Evolutionary conservation across 2,797 vertebrate genomes (phyloP).

Genomic region (Notamacropus eugenii): DNA sequence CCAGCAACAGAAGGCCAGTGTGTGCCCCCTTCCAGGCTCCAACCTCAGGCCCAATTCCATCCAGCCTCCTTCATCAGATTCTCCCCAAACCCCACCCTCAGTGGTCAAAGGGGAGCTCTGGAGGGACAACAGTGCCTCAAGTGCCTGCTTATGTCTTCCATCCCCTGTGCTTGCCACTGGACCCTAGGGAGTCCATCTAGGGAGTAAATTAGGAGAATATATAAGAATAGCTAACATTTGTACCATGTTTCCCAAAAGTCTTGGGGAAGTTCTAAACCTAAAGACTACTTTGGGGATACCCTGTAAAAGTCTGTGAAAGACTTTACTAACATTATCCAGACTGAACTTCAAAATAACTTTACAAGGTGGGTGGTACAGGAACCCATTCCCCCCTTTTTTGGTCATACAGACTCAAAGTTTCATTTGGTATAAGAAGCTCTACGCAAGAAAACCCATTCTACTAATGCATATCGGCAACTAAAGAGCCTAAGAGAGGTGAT

Average conservation of each 20-base stretch:
- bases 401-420: not conserved
- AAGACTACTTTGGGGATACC: not conserved
- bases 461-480: not conserved
- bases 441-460: not conserved
- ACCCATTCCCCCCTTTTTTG: not conserved
- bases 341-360: not conserved
- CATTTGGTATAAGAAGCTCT: not conserved
- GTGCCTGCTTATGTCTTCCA: not conserved
- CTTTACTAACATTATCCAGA: not conserved
- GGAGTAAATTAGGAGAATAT: not conserved
- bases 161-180: not conserved
- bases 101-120: constrained; percentile 6
- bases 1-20: constrained; percentile 1
- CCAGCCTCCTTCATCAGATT: not conserved
- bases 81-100: not conserved
- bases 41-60: not conserved
- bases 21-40: constrained; percentile 1
- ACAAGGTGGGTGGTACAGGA: not conserved
- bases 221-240: not conserved
- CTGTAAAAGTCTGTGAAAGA: not conserved
- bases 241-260: not conserved
- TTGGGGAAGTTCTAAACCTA: not conserved
- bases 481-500: not conserved
- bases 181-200: not conserved
- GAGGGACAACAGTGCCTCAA: constrained; percentile 16